Conservation (phyloP, 2,113 vertebrate genomes). For the Suricata suricatta region DNA sequence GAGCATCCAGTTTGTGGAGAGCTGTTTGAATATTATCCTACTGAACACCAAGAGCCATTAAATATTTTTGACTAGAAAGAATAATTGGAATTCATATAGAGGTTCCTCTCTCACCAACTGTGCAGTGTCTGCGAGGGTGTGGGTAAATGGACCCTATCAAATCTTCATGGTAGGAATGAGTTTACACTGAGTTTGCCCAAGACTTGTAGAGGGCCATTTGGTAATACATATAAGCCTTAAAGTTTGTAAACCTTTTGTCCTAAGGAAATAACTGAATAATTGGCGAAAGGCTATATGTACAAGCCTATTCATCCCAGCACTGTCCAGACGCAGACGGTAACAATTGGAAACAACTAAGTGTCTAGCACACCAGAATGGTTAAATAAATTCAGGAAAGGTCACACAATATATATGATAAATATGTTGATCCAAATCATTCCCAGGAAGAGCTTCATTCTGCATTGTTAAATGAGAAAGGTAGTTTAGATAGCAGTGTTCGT, state of each 20-base stretch:
- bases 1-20: not conserved
- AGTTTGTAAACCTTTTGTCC: slow-evolving; percentile 7
- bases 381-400: not conserved
- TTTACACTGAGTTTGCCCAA: not conserved
- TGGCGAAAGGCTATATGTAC: slow-evolving; percentile 34
- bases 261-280: slow-evolving; percentile 35
- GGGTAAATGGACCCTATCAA: not conserved
- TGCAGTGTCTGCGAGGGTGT: not conserved
- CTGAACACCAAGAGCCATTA: not conserved
- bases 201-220: slow-evolving; percentile 36
- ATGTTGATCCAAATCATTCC: slow-evolving; percentile 23
- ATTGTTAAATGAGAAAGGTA: slow-evolving; percentile 54
- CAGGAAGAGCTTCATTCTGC: slow-evolving; percentile 40
- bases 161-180: not conserved
- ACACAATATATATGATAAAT: slow-evolving; percentile 38
- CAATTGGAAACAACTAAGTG: not conserved
- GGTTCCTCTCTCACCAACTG: not conserved
- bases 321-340: slow-evolving; percentile 12
- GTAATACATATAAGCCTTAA: slow-evolving; percentile 50
- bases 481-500: slow-evolving; percentile 22
- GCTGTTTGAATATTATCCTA: slow-evolving; percentile 24
- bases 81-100: slow-evolving; percentile 12
- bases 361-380: not conserved
- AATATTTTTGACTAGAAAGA: slow-evolving; percentile 47
- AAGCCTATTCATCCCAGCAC: slow-evolving; percentile 2